phyloP scores from a whole-genome alignment of 1,140 invertebrate genomes.

The Plutomurus gul region DNA sequence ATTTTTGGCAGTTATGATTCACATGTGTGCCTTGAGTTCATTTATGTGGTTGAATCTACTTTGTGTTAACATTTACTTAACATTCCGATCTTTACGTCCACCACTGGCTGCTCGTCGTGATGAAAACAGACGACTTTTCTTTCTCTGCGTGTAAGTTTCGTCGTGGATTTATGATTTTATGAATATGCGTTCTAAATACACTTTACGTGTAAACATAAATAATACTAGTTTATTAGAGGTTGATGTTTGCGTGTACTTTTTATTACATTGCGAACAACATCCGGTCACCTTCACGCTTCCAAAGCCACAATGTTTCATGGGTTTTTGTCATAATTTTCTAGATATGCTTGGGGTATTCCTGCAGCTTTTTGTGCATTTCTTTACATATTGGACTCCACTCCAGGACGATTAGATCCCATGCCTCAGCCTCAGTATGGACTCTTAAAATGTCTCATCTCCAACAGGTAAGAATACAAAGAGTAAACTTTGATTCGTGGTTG shows the following conservation, averaged over 20 bases:
- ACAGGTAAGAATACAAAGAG: slow-evolving; percentile 47
- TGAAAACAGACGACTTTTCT: slow-evolving; percentile 49
- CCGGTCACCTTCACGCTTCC: background rate
- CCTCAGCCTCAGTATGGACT: slow-evolving; percentile 47
- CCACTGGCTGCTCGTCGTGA: slow-evolving; percentile 45
- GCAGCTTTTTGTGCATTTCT: slow-evolving; percentile 50
- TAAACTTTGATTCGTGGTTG: too few relatives aligned
- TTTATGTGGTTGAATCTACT: slow-evolving; percentile 53
- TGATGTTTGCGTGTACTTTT: background rate
- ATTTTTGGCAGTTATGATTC: slow-evolving; percentile 48
- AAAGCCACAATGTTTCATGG: background rate
- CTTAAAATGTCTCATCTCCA: slow-evolving; percentile 47
- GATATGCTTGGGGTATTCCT: slow-evolving; percentile 53
- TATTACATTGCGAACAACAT: background rate
- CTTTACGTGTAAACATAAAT: background rate
- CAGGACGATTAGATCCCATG: slow-evolving; percentile 49
- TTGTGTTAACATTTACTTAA: slow-evolving; percentile 53
- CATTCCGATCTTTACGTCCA: slow-evolving; percentile 48
- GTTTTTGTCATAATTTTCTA: slow-evolving; percentile 4
- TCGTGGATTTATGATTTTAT: background rate
- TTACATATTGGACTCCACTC: slow-evolving; percentile 36
- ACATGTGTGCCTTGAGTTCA: slow-evolving; percentile 50
- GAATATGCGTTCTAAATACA: background rate
- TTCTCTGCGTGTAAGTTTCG: slow-evolving; percentile 50
- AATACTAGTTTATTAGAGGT: background rate